Percentiles rank a stretch among this genome's conserved stretches.
Evolutionary conservation across 2,113 vertebrate species (phyloP).

Genomic region (Chaetorhynchus papuensis): DNA sequence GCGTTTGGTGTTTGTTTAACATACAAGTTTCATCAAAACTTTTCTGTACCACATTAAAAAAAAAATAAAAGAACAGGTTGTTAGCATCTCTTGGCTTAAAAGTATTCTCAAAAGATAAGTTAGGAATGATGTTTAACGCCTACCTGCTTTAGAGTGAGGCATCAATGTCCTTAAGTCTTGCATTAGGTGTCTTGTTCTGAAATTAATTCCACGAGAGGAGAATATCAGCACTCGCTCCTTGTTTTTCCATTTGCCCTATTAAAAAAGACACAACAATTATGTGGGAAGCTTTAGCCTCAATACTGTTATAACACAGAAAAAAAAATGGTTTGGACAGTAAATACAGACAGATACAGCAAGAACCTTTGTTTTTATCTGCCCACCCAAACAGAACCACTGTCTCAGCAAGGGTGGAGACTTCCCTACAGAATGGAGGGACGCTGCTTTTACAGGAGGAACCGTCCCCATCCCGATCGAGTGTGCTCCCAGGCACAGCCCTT

Average conservation of each 20-base stretch:
- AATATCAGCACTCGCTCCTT: constrained; percentile 95
- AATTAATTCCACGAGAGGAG: constrained; percentile 94
- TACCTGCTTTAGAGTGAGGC: constrained; percentile 96
- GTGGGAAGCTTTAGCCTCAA: not conserved
- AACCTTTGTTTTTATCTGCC: not conserved
- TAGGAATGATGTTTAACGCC: not conserved
- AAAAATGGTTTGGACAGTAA: accelerated
- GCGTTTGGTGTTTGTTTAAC: not conserved
- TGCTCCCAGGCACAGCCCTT: not conserved
- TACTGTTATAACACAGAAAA: not conserved
- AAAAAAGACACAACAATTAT: not conserved
- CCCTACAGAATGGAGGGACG: accelerated
- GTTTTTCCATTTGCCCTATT: constrained; percentile 94
- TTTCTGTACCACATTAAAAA: not conserved
- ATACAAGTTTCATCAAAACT: not conserved
- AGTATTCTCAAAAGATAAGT: not conserved
- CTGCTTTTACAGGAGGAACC: not conserved
- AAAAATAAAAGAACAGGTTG: not conserved
- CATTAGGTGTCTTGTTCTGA: constrained; percentile 94
- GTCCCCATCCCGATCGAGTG: accelerated
- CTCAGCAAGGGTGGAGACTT: no score
- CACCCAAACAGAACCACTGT: accelerated
- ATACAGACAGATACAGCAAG: not conserved
- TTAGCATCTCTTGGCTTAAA: not conserved
- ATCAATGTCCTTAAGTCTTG: constrained; percentile 90